Percentiles rank a stretch among this genome's conserved stretches.
Evolutionary conservation across 2,113 vertebrate species (phyloP).

Genomic region (Tetraodon nigroviridis): DNA sequence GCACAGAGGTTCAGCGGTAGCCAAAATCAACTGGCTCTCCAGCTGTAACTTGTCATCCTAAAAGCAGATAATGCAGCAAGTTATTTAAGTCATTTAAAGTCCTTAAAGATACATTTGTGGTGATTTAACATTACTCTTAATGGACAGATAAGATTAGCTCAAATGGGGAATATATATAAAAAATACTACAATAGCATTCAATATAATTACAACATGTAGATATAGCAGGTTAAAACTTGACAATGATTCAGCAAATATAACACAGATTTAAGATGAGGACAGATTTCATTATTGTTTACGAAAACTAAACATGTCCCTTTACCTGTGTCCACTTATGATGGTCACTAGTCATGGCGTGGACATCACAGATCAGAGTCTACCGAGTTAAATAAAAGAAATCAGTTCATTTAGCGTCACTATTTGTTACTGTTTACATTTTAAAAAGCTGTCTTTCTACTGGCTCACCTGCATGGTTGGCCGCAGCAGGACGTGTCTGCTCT

Average conservation of each 20-base stretch:
- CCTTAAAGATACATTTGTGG: not conserved
- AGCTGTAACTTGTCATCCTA: conserved; percentile 96
- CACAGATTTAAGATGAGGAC: not conserved
- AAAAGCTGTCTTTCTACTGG: not conserved
- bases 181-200: not conserved
- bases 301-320: conserved; percentile 11
- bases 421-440: not conserved
- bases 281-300: not conserved
- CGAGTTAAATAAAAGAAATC: conserved; percentile 19
- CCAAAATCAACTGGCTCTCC: conserved; percentile 95
- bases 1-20: conserved; percentile 94
- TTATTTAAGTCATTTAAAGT: not conserved
- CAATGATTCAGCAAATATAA: not conserved
- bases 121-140: not conserved
- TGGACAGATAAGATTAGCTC: no score
- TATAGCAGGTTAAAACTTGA: not conserved
- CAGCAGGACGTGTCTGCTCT: conserved; percentile 91
- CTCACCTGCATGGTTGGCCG: conserved; percentile 96
- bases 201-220: not conserved
- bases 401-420: not conserved
- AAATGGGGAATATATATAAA: not conserved
- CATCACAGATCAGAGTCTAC: conserved; percentile 96
- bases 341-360: conserved; percentile 97
- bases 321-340: conserved; percentile 99
- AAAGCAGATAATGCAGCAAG: conserved; percentile 10